These are phyloP conservation scores for Venustoraphidia nigricollis DNA, from an alignment of 2,888 invertebrate species.

Conservation along the genomic window DNA sequence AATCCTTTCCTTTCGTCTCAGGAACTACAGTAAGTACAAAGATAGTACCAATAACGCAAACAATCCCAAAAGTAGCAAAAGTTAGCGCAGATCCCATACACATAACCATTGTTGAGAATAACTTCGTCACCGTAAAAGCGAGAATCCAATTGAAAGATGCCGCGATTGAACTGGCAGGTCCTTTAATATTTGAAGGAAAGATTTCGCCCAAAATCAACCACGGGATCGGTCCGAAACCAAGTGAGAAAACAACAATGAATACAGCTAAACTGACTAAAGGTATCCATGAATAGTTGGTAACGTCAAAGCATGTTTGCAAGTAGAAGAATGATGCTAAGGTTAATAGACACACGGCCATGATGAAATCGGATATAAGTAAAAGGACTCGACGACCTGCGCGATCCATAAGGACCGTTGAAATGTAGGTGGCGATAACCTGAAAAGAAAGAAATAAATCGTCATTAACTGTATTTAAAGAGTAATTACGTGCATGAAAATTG, in stretches of 20 bases:
- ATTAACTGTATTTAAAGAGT: too few species aligned
- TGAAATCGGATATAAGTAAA: conserved; percentile 39
- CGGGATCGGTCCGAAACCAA: conserved; percentile 56
- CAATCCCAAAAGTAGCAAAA: conserved; percentile 48
- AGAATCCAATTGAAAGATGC: conserved; percentile 52
- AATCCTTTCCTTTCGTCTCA: conserved; percentile 45
- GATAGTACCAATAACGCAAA: conserved; percentile 38
- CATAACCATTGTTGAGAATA: conserved; percentile 42
- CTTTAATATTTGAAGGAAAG: conserved; percentile 44
- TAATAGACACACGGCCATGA: conserved; percentile 37
- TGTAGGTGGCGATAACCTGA: conserved; percentile 38
- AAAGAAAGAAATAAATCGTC: conserved; percentile 5
- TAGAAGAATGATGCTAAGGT: conserved; percentile 26
- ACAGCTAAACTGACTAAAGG: conserved; percentile 38
- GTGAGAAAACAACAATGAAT: conserved; percentile 43
- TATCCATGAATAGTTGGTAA: conserved; percentile 29
- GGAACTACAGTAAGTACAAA: conserved; percentile 53
- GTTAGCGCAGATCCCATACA: conserved; percentile 41
- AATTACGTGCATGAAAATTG: too few species aligned
- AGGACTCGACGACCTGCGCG: conserved; percentile 43
- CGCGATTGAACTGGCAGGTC: conserved; percentile 48
- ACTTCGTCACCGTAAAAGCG: conserved; percentile 46
- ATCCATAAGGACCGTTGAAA: conserved; percentile 41
- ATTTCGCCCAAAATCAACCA: conserved; percentile 57
- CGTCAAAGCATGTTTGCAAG: conserved; percentile 15